Percentiles rank a stretch among this genome's conserved stretches.
Evolutionary conservation across 1,140 invertebrate species (phyloP).

Genomic region (Chrysoperla carnea): DNA sequence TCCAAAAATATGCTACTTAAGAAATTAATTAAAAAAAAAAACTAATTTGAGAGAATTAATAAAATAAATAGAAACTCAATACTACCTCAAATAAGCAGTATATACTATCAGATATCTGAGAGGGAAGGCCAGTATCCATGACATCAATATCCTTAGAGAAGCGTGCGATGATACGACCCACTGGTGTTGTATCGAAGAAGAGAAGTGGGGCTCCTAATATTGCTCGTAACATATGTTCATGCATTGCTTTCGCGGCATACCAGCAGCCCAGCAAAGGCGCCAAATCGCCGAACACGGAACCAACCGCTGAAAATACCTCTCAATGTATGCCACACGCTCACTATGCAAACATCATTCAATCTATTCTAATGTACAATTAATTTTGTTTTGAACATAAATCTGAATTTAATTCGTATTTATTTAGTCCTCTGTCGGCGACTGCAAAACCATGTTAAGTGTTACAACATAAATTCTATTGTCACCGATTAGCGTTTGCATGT

Average conservation of each 20-base stretch:
- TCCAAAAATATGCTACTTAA: too few species aligned
- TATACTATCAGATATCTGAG: slow-evolving; percentile 48
- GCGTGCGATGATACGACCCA: slow-evolving; percentile 69
- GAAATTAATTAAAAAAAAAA: background rate
- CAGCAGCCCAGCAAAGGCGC: slow-evolving; percentile 50
- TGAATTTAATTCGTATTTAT: too few species aligned
- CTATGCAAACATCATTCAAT: too few species aligned
- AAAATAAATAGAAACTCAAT: background rate
- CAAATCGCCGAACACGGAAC: slow-evolving; percentile 49
- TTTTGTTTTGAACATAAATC: too few species aligned
- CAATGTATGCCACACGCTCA: background rate
- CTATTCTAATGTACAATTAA: too few species aligned
- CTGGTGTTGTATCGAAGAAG: slow-evolving; percentile 80
- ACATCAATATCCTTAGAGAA: slow-evolving; percentile 63
- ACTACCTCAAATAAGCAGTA: slow-evolving; percentile 69
- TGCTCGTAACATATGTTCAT: slow-evolving; percentile 52
- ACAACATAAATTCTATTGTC: too few species aligned
- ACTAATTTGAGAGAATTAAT: background rate
- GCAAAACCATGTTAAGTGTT: too few species aligned
- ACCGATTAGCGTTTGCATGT: too few species aligned
- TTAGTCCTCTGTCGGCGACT: too few species aligned
- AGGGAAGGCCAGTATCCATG: slow-evolving; percentile 47
- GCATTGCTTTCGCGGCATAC: slow-evolving; percentile 53
- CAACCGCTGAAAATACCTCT: slow-evolving; percentile 34
- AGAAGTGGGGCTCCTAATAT: slow-evolving; percentile 56